Percentiles rank a stretch among this genome's conserved stretches.
Conservation (phyloP, 2,888 invertebrate species). For the Acleris sparsana region DNA sequence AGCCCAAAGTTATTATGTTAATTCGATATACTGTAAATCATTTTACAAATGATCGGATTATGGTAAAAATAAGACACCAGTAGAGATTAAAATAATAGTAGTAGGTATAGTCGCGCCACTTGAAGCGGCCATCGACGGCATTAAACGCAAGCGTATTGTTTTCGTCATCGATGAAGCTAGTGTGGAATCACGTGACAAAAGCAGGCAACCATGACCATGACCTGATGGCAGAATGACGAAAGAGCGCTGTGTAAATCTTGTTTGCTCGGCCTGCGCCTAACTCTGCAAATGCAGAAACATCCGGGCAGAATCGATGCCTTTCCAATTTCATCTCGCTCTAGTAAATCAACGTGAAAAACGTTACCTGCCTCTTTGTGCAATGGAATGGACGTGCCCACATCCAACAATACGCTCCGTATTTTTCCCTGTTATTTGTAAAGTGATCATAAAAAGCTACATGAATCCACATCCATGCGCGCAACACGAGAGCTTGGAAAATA, state of each 20-base stretch:
- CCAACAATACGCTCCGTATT: constrained; percentile 17
- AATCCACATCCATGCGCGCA: background rate
- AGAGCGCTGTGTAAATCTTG: constrained; percentile 16
- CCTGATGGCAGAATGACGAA: constrained; percentile 21
- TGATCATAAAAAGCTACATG: constrained; percentile 5
- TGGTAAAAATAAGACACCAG: no score
- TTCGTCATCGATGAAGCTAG: constrained; percentile 10
- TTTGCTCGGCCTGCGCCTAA: constrained; percentile 31
- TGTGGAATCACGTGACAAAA: constrained; percentile 20
- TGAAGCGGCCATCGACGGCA: background rate
- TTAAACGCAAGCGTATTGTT: constrained; percentile 12
- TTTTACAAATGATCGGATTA: no score
- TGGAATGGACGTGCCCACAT: constrained; percentile 14
- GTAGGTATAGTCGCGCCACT: background rate
- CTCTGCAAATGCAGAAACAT: constrained; percentile 43
- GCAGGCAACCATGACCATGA: background rate
- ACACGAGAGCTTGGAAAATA: background rate
- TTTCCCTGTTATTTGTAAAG: constrained; percentile 5
- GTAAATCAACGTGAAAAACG: constrained; percentile 33
- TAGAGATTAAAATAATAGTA: no score
- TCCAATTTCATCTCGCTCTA: constrained; percentile 35
- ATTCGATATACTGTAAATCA: no score
- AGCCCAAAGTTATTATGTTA: no score
- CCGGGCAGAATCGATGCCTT: constrained; percentile 42
- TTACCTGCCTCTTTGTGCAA: constrained; percentile 30